Base-by-base conservation (phyloP, 2,888 invertebrate species). In the Pheosia tremula region DNA sequence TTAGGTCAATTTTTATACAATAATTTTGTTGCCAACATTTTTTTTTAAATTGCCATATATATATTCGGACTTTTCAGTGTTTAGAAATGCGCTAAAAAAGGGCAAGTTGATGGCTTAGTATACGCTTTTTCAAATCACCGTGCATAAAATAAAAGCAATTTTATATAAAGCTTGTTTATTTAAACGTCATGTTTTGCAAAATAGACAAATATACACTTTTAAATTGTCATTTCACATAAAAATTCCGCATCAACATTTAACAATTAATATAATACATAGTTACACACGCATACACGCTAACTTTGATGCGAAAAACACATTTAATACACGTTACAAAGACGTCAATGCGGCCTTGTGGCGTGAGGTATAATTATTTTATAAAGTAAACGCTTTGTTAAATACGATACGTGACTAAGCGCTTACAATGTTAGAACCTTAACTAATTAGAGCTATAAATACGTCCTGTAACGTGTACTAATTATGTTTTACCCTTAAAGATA, bases 101-200 rank as follows among this genome's bases (percentile, higher is more conserved):
- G 24, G 24, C 24, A 24, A 24, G 24, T 24, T 24, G 24, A 24
- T 24, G 24, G 24, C 24, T 24, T 24, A 24, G 24, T 24, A 24
- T 24, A 24, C 24, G 24, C 24, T 24, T 24, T 24, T 24, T 24
- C 24, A 24, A 24, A 43, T 9, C 8, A 9, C 43, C 3, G 9
- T 9, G 3, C 8, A 9, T 39, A n/a, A 65, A 71, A 70, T 56
- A 54, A 64, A 63, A 57, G 54, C 63, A 68, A 64, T 68, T 74
- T 80, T 88, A 81, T 93, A 93, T 89, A 93, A 93, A 93, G 93
- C 93, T 89, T 90, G 87, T 92, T 93, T 93, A 92, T 91, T 90
- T 92, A 93, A 24, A 92, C 91, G 86, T 91, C 91, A 91, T 91
- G 89, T 92, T 91, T 90, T 91, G 93, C 93, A 93, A 93, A 93